Conservation (phyloP, 2,797 vertebrate genomes). For the Tenualosa ilisha region DNA sequence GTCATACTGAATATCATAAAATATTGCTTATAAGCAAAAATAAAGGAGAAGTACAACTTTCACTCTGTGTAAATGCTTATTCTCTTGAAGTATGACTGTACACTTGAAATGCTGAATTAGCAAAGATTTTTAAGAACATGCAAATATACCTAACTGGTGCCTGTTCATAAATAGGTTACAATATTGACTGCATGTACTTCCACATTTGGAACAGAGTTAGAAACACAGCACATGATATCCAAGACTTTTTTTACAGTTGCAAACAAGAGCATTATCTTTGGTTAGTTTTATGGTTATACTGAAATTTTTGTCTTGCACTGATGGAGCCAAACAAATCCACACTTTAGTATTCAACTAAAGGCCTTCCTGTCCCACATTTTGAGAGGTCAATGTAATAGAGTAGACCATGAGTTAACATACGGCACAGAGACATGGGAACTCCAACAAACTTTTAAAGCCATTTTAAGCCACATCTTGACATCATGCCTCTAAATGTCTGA, state of each 20-base stretch:
- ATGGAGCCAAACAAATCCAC: neutral
- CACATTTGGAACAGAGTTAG: no score
- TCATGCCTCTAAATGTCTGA: neutral
- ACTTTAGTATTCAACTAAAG: neutral
- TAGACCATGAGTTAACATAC: neutral
- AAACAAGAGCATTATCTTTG: neutral
- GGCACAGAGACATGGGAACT: neutral
- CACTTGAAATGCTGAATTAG: neutral
- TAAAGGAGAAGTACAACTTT: neutral
- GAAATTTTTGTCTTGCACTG: neutral
- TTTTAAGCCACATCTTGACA: neutral
- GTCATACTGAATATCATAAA: neutral
- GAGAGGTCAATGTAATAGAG: neutral
- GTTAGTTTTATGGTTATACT: neutral
- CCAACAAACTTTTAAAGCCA: neutral
- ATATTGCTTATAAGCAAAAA: neutral
- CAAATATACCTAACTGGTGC: neutral
- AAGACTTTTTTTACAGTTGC: neutral
- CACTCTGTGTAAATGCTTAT: neutral
- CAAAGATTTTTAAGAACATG: neutral
- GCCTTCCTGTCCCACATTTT: neutral
- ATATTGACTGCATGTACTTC: neutral
- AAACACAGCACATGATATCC: no score
- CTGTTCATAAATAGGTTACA: no score
- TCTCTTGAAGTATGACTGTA: neutral